Percentiles rank a stretch among this genome's conserved stretches.
Evolutionary conservation across 2,888 invertebrate genomes (phyloP).

Genomic region (Stomorhina lunata): DNA sequence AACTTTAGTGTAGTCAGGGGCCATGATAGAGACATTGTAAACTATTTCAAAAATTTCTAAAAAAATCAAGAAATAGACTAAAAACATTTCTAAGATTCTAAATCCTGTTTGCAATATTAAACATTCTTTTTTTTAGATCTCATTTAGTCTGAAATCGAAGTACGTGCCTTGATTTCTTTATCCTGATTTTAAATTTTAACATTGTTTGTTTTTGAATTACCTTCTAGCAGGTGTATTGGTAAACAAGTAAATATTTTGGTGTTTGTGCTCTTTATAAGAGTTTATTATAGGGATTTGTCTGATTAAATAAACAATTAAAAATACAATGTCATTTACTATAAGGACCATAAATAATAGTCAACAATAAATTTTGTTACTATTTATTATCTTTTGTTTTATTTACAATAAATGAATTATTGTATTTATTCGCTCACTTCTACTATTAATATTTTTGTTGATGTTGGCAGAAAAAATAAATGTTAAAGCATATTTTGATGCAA

Average conservation of each 20-base stretch:
- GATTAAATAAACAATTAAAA: conserved; percentile 1
- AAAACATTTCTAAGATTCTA: no score
- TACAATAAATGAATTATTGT: background rate
- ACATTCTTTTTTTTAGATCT: background rate
- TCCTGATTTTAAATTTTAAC: no score
- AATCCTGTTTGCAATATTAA: no score
- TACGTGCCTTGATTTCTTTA: no score
- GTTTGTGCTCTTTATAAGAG: background rate
- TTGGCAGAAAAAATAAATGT: no score
- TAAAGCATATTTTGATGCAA: no score
- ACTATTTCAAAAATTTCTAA: no score
- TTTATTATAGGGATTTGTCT: background rate
- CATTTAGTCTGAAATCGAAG: no score
- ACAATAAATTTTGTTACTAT: background rate
- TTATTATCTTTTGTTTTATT: background rate
- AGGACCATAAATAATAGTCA: background rate
- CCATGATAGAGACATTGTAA: no score
- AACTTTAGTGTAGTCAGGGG: background rate
- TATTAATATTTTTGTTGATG: background rate
- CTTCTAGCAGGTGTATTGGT: background rate
- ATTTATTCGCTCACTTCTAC: background rate
- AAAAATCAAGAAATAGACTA: no score
- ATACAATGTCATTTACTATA: conserved; percentile 2
- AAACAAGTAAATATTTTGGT: background rate
- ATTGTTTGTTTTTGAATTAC: background rate